Base-by-base conservation (phyloP, 1,140 invertebrate species). In the Laupala kohalensis region DNA sequence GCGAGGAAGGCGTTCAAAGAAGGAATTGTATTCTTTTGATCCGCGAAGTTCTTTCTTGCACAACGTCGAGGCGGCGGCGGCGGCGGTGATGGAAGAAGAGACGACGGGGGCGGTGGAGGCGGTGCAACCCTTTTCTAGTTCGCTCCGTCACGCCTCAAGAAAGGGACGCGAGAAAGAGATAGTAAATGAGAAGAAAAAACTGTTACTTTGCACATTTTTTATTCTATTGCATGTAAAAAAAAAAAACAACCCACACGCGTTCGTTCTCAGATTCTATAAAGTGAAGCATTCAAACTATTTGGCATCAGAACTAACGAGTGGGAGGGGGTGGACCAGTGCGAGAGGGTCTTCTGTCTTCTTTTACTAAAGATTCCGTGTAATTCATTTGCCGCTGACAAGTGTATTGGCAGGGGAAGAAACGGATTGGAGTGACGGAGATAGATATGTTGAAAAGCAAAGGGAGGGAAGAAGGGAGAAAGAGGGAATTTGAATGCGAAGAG, bases 131-230 rank as follows among this genome's bases (percentile, higher is more conserved):
- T 67, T 67, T 70, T 64, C 64, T 23, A 23, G 25, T n/a, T 67
- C 26, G 6, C 25, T 19, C 66, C 30, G 30, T 6, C 30, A 37
- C 30, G 30, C 15, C 30, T 15, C 6, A 37, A 37, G 30, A 37
- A 37, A 37, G 15, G 30, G 30, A 37, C 6, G 30, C 30, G 15
- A 37, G 30, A 37, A 37, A 37, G 30, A 37, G 30, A 37, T 37
- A 37, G 30, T 37, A 37, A 37, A 64, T 25, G 29, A 69, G 29
- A 30, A 23, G 30, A 69, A 72, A 72, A 72, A 69, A 64, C 37
- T 25, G 71, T 72, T 72, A 72, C 71, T 69, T 72, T 72, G 71
- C 71, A 72, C 67, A 72, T 62, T 69, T 72, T 67, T 69, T 67
- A 71, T 65, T 25, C 30, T 37, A 37, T 37, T 37, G 15, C 15